Base-by-base conservation (phyloP, 2,113 vertebrate species). In the Grammomys dolichurus region DNA sequence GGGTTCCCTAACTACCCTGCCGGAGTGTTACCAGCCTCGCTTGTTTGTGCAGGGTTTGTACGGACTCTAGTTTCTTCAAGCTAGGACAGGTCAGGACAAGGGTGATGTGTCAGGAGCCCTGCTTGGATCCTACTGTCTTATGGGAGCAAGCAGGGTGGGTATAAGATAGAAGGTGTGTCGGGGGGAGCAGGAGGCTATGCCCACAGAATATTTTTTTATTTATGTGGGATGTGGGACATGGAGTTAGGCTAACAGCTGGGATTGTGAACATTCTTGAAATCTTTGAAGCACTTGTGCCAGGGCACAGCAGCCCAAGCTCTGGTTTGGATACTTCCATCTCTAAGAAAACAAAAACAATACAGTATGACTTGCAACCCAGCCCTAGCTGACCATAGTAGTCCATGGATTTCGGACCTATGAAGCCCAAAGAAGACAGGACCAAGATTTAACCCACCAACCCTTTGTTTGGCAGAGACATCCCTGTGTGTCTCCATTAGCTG, bases 181-280 rank as follows among this genome's bases (percentile, higher is more conserved):
- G 51, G 10, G 56, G 5, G 20, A 1, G 28, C 58, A 65, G 58
- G 40, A 3, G 2, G 24, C 12, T 3, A 0, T 0, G 0, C 20
- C 46, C 46, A 1, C 4, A 0, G 9, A 11, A 0, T 0, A 1
- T 58, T 65, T 33, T 36, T 31, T 22, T 6, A 0, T 0, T 0
- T 1, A 0, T 0, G 3, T 60, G 17, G 40, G 16, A 12, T 78
- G 46, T 17, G 0, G 48, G 43, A 4, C 46, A 0, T 0, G 0
- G 48, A 54, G n/a, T 9, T 22, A 20, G 36, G 80, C 12, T 31
- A 6, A 20, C 9, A 31, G 67, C 81, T 24, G 9, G 46, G 6
- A 48, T 20, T 10, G 1, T 9, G 31, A 36, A 63, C 1, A 22
- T 81, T 63, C 14, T 73, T 28, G 12, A 16, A 28, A 3, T 36